Evolutionary conservation across 2,888 invertebrate species (phyloP), one percentile per base, ranked within the genome.

Genomic region (Podabrus alpinus): DNA sequence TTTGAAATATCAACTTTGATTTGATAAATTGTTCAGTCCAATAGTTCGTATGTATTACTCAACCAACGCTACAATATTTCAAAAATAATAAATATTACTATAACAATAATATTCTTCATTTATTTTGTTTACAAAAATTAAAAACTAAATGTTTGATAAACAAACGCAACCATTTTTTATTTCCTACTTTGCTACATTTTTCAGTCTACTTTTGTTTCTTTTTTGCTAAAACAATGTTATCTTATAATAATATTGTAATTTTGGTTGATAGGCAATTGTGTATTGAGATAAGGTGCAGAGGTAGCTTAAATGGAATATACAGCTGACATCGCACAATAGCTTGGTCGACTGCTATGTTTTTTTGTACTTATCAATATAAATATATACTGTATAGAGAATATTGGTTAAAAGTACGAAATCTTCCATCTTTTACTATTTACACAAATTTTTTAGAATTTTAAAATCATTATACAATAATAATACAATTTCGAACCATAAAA

Each of bases 331-430:
- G 79, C 81, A 81, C 80, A 81, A 80, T 80, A 82, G 81, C 81
- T 83, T 83, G 83, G 85, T 85, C 84, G 82, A 85, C 84, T 83
- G 84, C 74, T 73, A 74, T 69, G 67, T 69, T 74, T 82, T 79
- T 85, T 86, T 86, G 86, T 86, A 86, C 86, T 86, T 85, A 86
- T 85, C 83, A 83, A 85, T 85, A 85, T 85, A 86, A 86, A 86
- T 82, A 79, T 66, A 66, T 19, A 19, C n/a, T 66, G 24, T 64
- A 64, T 61, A 61, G 11, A 17, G 61, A 17, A 64, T 64, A 64
- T 45, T 45, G 45, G 45, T 45, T 45, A 45, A 45, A 45, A 45
- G 45, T 45, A 45, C 45, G 45, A 45, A 45, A 45, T 45, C 45
- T 45, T 45, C n/a, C 45, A n/a, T 45, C 45, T 45, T 45, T 45